Base-by-base conservation (phyloP, 1,140 invertebrate genomes). In the Argopecten irradians region DNA sequence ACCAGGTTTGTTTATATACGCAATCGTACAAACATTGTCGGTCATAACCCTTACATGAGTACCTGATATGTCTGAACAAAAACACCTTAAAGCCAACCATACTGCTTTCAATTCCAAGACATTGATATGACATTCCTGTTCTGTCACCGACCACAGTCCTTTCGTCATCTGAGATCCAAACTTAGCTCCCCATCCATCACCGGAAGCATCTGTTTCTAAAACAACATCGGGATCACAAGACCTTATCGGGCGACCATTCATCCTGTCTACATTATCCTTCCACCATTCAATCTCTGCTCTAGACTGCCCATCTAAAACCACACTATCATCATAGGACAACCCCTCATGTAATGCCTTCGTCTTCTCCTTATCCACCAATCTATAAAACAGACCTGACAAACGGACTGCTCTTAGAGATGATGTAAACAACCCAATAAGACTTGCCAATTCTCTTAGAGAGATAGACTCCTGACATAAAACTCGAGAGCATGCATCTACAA, bases 1-100 rank as follows among this genome's bases (percentile, higher is more conserved):
- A 3, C 43, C 43, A 22, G 43, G 43, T 46, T 85, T 83, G n/a
- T 89, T 89, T n/a, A 90, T 87, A 35, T 91, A 91, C 8, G 86
- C 9, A 28, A 89, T 84, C 35, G 88, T 86, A 36, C 71, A 32
- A 46, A 46, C 39, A 86, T 90, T 89, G 34, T 89, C 88, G 22
- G 19, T 19, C 43, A 46, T 16, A 46, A 46, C 22, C 22, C 22
- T 22, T 1, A 16, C 22, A 19, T 39, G 36, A 5, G 5, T 39
- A 39, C 36, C 36, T 39, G 36, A 39, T 8, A 13, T 13, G 13
- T 46, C 5, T 46, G 14, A 16, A 22, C 9, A 46, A 11, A 46
- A 46, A 3, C 13, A 11, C 43, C 22, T 2, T 19, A 46, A 19
- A 16, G 43, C 43, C 43, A 46, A 46, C 43, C 43, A 46, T 19